These are phyloP conservation scores for Solea senegalensis DNA, from an alignment of 2,113 vertebrate species.

Conservation along the genomic window DNA sequence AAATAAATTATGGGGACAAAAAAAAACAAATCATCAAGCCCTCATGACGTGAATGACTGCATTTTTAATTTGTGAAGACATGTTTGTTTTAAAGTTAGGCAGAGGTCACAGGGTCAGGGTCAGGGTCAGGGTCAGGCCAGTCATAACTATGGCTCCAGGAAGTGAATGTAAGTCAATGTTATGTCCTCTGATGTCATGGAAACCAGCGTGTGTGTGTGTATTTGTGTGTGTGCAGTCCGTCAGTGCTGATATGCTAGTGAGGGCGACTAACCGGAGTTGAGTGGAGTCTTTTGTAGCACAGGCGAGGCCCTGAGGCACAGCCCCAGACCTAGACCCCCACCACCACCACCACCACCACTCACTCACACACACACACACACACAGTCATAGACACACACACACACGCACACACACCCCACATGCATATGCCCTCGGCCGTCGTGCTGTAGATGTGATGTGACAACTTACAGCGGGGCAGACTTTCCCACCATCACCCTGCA, in stretches of 20 bases:
- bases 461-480: constrained; percentile 77
- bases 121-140: no score
- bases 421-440: constrained; percentile 75
- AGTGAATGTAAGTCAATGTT: no score
- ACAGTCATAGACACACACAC: constrained; percentile 37
- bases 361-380: constrained; percentile 32
- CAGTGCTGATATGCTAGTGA: constrained; percentile 79
- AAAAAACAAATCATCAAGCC: no score
- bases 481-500: constrained; percentile 63
- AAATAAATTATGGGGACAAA: no score
- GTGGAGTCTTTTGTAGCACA: constrained; percentile 82
- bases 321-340: constrained; percentile 76
- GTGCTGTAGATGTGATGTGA: constrained; percentile 79
- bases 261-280: constrained; percentile 81
- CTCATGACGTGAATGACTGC: no score
- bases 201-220: constrained; percentile 19
- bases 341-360: constrained; percentile 23
- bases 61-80: no score
- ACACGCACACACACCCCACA: constrained; percentile 54
- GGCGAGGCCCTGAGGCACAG: constrained; percentile 81
- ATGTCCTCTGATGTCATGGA: no score
- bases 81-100: no score
- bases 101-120: constrained; percentile 1
- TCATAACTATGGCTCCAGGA: no score
- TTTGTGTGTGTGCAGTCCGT: constrained; percentile 67